These are phyloP conservation scores for Sitophilus oryzae DNA, from an alignment of 1,140 invertebrate species.

Conservation along the genomic window DNA sequence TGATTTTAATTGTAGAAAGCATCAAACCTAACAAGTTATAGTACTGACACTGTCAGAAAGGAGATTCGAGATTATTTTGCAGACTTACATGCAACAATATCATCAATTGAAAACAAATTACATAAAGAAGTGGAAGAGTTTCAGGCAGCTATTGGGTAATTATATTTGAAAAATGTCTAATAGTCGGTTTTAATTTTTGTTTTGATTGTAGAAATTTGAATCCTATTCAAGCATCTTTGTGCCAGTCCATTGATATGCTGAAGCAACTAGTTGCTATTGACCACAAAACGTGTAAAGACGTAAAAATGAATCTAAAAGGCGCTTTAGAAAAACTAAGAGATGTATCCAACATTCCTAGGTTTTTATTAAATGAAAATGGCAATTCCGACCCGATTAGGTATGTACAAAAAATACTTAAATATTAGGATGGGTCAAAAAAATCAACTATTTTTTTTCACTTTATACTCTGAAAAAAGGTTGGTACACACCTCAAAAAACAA, in stretches of 20 bases:
- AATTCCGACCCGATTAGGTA: slow-evolving; percentile 16
- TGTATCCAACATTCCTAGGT: slow-evolving; percentile 24
- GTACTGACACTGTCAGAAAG: slow-evolving; percentile 11
- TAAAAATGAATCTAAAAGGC: slow-evolving; percentile 25
- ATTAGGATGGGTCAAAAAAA: too few relatives aligned
- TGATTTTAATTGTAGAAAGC: slow-evolving; percentile 27
- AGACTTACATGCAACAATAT: slow-evolving; percentile 22
- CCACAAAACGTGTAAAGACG: slow-evolving; percentile 1
- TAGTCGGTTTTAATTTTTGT: not conserved
- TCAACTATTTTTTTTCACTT: not conserved
- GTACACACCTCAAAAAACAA: not conserved
- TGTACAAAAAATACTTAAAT: too few relatives aligned
- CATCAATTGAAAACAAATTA: slow-evolving; percentile 21
- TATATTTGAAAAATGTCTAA: not conserved
- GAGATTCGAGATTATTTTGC: slow-evolving; percentile 24
- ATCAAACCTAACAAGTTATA: slow-evolving; percentile 8
- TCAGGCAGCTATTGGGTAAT: slow-evolving; percentile 7
- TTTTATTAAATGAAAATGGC: slow-evolving; percentile 17
- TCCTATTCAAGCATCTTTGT: slow-evolving; percentile 9
- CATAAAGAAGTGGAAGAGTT: slow-evolving; percentile 14
- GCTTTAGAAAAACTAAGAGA: slow-evolving; percentile 18
- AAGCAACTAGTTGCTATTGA: slow-evolving; percentile 9
- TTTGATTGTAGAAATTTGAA: slow-evolving; percentile 11
- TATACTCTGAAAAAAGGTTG: too few relatives aligned
- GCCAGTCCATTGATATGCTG: not conserved